Base-by-base conservation (phyloP, 2,113 vertebrate genomes). In the Forbesichthys agassizii region DNA sequence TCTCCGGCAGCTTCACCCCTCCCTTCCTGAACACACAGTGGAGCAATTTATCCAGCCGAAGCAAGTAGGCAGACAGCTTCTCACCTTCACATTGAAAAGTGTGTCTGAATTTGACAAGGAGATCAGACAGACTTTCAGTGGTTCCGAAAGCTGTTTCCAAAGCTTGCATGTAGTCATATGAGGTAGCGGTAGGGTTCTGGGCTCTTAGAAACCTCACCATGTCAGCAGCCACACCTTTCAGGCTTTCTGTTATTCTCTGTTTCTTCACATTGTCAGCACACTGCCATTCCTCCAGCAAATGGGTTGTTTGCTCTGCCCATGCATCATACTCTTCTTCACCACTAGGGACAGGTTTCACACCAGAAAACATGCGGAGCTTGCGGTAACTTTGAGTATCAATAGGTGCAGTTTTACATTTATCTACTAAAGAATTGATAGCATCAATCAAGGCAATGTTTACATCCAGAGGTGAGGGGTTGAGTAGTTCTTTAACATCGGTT, bases 311-410 rank as follows among this genome's bases (percentile, higher is more conserved):
- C 49, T 80, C 64, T 1, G 57, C 69, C 69, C 78, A 74, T 0
- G 58, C 46, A 46, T 79, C 68, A 64, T 68, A 67, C 48, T 79
- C 68, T 18, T 71, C 71, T 49, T 81, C 74, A 3, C 78, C 70
- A 69, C 2, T 12, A 3, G 69, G 69, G 18, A 53, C 63, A 1
- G 74, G 70, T 14, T 48, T 65, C 9, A 65, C 9, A 4, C 68
- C 68, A 11, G 78, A 80, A 14, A 75, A 75, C 14, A 71, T 5
- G 5, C 61, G 13, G 5, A 66, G 51, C 33, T 80, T 80, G 3
- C 73, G 9, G 61, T 80, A 73, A 18, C 36, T 27, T 27, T n/a
- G 59, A 9, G 12, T 33, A 49, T 68, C 65, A 63, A n/a, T 14
- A 56, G 66, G 52, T 18, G 33, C 14, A 11, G 7, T 12, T n/a